A percentile compares a stretch with the other conserved stretches of the same genome.
phyloP scores from a whole-genome alignment of 2,113 vertebrate genomes.

The Coryphaenoides rupestris region DNA sequence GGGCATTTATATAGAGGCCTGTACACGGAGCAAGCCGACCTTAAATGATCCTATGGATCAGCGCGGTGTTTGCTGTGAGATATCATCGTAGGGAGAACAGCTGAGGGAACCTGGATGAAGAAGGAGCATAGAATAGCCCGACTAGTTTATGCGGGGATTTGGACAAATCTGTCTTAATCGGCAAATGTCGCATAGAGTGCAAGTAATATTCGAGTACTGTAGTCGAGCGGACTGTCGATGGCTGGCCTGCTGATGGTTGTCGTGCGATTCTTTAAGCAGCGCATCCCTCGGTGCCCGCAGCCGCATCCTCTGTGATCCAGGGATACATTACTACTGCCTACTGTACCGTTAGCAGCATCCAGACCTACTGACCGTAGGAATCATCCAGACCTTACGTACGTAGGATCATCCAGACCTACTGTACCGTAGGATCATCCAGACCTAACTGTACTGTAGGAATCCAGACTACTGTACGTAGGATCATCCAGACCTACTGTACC shows the following conservation, averaged over 20 bases:
- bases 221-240: too few species aligned
- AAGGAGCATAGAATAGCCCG: slow-evolving; percentile 31
- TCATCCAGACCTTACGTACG: too few species aligned
- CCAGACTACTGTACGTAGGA: too few species aligned
- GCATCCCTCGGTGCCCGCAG: slow-evolving; percentile 3
- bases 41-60: slow-evolving; percentile 31
- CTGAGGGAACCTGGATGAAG: slow-evolving; percentile 21
- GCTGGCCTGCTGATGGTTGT: slow-evolving; percentile 6
- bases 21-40: slow-evolving; percentile 12
- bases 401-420: too few species aligned
- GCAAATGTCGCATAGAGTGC: slow-evolving; percentile 37
- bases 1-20: slow-evolving; percentile 6
- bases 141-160: slow-evolving; percentile 31
- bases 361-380: slow-evolving; percentile 16
- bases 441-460: background rate
- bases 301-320: slow-evolving; percentile 32
- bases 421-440: too few species aligned
- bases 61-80: slow-evolving; percentile 27
- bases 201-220: slow-evolving; percentile 3
- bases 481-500: too few species aligned
- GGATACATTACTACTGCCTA: slow-evolving; percentile 26
- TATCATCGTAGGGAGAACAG: slow-evolving; percentile 14
- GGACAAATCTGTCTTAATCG: slow-evolving; percentile 14
- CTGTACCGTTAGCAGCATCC: slow-evolving; percentile 18
- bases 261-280: slow-evolving; percentile 20